Percentiles rank a stretch among this genome's conserved stretches.
phyloP scores from a whole-genome alignment of 2,113 vertebrate species.

The Uria lomvia region DNA sequence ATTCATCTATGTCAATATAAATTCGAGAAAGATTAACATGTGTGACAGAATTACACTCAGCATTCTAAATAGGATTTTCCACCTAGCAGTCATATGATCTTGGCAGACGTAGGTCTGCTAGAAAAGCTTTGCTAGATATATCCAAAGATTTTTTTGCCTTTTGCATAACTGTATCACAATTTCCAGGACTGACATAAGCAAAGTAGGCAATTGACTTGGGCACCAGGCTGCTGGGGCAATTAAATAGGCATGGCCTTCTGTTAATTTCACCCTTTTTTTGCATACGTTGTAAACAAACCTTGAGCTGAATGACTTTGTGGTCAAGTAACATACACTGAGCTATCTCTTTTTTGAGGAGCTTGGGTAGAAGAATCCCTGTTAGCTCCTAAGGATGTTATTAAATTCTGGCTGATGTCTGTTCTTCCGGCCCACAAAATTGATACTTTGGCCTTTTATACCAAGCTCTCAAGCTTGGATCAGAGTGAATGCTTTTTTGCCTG shows the following conservation, averaged over 20 bases:
- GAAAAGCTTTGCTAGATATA: background rate
- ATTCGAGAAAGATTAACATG: background rate
- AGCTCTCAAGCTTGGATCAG: background rate
- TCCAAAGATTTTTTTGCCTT: background rate
- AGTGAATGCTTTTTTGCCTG: background rate
- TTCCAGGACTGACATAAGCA: background rate
- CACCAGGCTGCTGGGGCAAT: background rate
- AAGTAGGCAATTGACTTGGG: background rate
- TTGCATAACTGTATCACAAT: background rate
- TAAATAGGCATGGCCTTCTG: background rate
- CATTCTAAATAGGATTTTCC: background rate
- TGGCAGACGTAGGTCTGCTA: background rate
- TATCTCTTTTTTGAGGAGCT: background rate
- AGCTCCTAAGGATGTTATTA: background rate
- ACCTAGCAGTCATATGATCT: background rate
- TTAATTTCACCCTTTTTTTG: background rate
- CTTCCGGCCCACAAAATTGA: background rate
- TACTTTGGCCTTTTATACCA: background rate
- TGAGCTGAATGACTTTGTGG: background rate
- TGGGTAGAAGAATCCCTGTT: background rate
- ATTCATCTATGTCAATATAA: background rate
- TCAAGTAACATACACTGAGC: background rate
- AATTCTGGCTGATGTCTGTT: background rate
- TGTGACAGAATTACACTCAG: background rate
- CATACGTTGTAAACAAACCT: background rate